Percentiles rank a stretch among this genome's conserved stretches.
Conservation (phyloP, 2,113 vertebrate genomes). For the Cervus canadensis region DNA sequence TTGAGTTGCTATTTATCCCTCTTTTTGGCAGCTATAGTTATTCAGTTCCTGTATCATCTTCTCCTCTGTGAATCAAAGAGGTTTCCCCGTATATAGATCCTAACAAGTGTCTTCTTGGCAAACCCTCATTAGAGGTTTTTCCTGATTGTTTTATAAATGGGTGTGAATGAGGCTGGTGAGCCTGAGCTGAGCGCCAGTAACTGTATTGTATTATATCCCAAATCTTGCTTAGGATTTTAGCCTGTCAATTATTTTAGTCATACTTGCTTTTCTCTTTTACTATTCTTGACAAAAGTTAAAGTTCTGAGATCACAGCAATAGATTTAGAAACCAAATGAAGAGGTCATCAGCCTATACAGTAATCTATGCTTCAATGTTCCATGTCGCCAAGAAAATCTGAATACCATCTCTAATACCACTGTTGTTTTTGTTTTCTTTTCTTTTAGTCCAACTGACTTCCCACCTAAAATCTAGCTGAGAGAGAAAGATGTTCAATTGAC, state of each 20-base stretch:
- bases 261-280: slow-evolving; percentile 28
- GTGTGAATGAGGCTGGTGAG: not conserved
- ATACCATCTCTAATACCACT: not conserved
- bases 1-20: slow-evolving; percentile 48
- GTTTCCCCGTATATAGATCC: slow-evolving; percentile 43
- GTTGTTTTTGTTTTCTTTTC: not conserved
- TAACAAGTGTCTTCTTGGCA: slow-evolving; percentile 55
- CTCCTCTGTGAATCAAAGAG: not conserved
- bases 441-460: not conserved
- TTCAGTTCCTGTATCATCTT: slow-evolving; percentile 27
- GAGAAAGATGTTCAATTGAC: not conserved
- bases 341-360: not conserved
- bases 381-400: not conserved
- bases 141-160: slow-evolving; percentile 40
- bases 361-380: not conserved
- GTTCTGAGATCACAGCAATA: not conserved
- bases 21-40: slow-evolving; percentile 10
- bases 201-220: not conserved
- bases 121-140: slow-evolving; percentile 25
- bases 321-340: slow-evolving; percentile 7
- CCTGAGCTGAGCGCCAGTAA: not conserved
- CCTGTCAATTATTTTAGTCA: slow-evolving; percentile 4
- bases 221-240: slow-evolving; percentile 13
- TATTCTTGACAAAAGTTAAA: slow-evolving; percentile 30
- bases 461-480: not conserved